Conservation (phyloP, 2,113 vertebrate genomes). For the Hippopotamus amphibius region DNA sequence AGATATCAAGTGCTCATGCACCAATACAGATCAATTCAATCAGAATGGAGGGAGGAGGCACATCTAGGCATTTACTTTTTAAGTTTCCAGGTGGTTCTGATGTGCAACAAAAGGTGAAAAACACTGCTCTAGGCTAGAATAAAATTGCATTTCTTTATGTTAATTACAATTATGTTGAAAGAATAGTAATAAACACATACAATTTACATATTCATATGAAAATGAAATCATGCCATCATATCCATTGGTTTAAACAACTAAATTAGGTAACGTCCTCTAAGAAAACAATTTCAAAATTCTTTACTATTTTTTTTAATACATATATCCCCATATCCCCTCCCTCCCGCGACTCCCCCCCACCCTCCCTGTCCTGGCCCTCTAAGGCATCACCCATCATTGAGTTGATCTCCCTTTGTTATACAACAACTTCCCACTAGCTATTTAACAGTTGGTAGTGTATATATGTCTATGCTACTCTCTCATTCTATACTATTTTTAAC, state of each 20-base stretch:
- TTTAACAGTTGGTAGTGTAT: too few species aligned
- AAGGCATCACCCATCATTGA: too few species aligned
- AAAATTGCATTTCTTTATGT: slow-evolving; percentile 14
- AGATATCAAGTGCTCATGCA: background rate
- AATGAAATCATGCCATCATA: background rate
- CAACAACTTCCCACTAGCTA: too few species aligned
- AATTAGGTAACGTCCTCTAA: background rate
- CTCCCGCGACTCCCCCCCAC: too few species aligned
- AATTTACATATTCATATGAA: slow-evolving; percentile 31
- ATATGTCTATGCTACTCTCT: too few species aligned
- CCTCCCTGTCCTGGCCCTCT: too few species aligned
- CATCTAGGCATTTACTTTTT: background rate
- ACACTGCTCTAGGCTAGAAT: background rate
- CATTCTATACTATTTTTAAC: background rate
- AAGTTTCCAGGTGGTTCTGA: background rate
- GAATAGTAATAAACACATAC: background rate
- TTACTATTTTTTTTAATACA: background rate
- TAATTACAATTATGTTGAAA: background rate
- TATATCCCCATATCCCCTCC: too few species aligned
- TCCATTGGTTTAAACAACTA: background rate
- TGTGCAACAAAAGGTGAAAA: slow-evolving; percentile 24
- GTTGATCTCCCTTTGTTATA: too few species aligned
- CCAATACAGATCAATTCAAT: background rate
- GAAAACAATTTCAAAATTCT: slow-evolving; percentile 27
- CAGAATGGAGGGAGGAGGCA: background rate